A percentile compares a stretch with the other conserved stretches of the same genome.
These are phyloP conservation scores for Pelobates fuscus DNA, from an alignment of 2,113 vertebrate species.

Conservation along the genomic window DNA sequence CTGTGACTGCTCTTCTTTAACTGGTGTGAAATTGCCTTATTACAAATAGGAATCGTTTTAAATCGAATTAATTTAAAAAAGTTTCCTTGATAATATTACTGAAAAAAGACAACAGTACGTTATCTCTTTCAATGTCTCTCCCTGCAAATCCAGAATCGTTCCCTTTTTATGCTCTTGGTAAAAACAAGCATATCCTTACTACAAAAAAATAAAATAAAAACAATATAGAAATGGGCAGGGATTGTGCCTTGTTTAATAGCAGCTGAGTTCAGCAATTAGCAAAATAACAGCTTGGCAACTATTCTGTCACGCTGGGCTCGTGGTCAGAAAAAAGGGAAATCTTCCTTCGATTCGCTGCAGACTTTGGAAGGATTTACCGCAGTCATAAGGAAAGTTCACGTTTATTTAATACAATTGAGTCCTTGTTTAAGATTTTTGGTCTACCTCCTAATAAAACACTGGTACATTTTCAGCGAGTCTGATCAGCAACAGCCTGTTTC, in stretches of 20 bases:
- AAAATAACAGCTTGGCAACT: slow-evolving; percentile 1
- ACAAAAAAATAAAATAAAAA: too few relatives aligned
- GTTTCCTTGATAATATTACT: too few relatives aligned
- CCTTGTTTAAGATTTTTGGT: slow-evolving; percentile 29
- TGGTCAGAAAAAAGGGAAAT: neutral
- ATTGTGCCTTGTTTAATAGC: rapidly evolving
- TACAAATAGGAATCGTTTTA: too few relatives aligned
- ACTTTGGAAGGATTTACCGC: slow-evolving; percentile 30
- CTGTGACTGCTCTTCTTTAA: too few relatives aligned
- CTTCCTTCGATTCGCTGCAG: slow-evolving; percentile 31
- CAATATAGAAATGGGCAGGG: neutral
- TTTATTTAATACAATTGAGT: slow-evolving; percentile 43
- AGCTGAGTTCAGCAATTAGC: neutral
- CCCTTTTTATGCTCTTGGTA: too few relatives aligned
- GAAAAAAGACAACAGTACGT: too few relatives aligned
- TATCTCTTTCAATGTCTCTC: too few relatives aligned
- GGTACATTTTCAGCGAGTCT: slow-evolving; percentile 15
- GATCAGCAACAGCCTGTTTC: slow-evolving; percentile 14
- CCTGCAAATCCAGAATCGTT: too few relatives aligned
- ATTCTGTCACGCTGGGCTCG: rapidly evolving
- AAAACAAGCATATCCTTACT: too few relatives aligned
- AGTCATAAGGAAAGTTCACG: slow-evolving; percentile 47
- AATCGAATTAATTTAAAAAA: too few relatives aligned
- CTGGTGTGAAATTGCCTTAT: too few relatives aligned
- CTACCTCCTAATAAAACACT: slow-evolving; percentile 44